phyloP scores from a whole-genome alignment of 2,797 vertebrate genomes.

The Mus minutoides region DNA sequence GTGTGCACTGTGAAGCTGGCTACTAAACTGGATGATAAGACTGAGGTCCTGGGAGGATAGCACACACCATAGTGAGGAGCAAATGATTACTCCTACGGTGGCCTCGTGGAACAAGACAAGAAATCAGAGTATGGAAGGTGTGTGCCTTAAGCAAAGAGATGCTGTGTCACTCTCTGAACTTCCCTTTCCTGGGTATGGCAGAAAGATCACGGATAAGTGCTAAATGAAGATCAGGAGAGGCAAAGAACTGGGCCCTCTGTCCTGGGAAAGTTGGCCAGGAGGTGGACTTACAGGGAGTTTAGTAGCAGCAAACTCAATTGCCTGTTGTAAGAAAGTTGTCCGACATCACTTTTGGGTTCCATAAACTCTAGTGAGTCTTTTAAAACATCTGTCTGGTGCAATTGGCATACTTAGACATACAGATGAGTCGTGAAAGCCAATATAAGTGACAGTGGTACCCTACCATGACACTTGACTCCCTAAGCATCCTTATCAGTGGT shows the following conservation, averaged over 20 bases:
- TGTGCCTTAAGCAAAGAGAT: neutral
- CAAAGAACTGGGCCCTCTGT: neutral
- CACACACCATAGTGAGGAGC: neutral
- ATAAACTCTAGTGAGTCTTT: neutral
- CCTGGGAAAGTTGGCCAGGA: neutral
- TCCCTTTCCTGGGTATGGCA: neutral
- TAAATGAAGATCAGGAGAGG: neutral
- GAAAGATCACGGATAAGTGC: neutral
- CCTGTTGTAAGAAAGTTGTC: neutral
- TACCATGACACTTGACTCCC: neutral
- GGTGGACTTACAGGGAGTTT: neutral
- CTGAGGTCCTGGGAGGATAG: neutral
- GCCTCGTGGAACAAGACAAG: neutral
- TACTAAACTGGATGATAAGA: neutral
- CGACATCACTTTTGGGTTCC: neutral
- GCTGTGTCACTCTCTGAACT: neutral
- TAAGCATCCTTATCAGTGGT: neutral
- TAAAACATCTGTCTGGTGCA: neutral
- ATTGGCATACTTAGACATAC: neutral
- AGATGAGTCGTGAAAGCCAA: neutral
- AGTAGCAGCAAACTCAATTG: neutral
- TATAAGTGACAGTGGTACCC: neutral
- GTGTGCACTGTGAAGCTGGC: neutral
- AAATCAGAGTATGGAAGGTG: neutral
- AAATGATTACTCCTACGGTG: neutral